phyloP scores from a whole-genome alignment of 2,113 vertebrate species.

The Gobio gobio region DNA sequence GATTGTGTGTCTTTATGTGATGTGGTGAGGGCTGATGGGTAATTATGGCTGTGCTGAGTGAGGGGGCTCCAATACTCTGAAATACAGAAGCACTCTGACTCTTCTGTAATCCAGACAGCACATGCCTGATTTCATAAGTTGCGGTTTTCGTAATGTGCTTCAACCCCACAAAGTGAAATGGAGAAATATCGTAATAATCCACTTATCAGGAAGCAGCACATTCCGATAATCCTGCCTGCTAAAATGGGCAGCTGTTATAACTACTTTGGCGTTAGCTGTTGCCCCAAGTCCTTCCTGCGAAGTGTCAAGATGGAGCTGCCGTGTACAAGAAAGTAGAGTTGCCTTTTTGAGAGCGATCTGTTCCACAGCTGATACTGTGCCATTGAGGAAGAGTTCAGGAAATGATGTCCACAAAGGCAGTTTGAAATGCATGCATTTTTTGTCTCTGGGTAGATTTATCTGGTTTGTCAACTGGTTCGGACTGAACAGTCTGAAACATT shows the following conservation, averaged over 20 bases:
- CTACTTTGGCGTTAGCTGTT: conserved; percentile 44
- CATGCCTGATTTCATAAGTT: conserved; percentile 56
- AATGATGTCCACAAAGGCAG: conserved; percentile 46
- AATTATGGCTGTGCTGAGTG: conserved; percentile 49
- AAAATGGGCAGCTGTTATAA: conserved; percentile 57
- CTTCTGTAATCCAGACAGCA: conserved; percentile 54
- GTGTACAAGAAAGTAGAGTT: conserved; percentile 2
- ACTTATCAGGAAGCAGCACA: conserved; percentile 65
- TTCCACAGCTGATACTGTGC: conserved; percentile 40
- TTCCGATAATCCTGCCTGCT: conserved; percentile 62
- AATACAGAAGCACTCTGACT: conserved; percentile 49
- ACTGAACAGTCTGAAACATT: background rate
- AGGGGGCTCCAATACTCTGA: conserved; percentile 19
- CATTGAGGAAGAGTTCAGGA: conserved; percentile 47
- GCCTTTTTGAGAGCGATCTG: conserved; percentile 40
- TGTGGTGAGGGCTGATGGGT: conserved; percentile 41
- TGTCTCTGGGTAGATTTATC: conserved; percentile 30
- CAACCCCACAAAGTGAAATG: conserved; percentile 55
- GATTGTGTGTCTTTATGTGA: conserved; percentile 12
- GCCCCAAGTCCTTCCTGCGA: conserved; percentile 34
- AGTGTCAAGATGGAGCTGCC: conserved; percentile 32
- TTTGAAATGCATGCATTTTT: conserved; percentile 39
- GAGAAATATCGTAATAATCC: conserved; percentile 67
- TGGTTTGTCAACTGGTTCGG: background rate
- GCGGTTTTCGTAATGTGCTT: conserved; percentile 56